Evolutionary conservation across 92 coral and sea anemone genomes (phyloP).

Genomic region (Meandrina meandrites): DNA sequence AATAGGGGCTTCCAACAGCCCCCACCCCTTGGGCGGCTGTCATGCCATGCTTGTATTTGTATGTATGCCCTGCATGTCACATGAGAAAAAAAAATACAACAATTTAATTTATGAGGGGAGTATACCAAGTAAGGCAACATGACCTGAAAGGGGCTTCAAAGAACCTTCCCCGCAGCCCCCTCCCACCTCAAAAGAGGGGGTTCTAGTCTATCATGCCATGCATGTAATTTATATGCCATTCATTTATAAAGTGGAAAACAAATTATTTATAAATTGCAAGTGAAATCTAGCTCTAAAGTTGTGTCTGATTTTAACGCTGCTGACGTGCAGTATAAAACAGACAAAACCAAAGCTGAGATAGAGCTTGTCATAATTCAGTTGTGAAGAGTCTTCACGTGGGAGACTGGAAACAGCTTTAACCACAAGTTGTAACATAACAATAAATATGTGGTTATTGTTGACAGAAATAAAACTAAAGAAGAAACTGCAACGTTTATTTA

Average conservation of each 20-base stretch:
- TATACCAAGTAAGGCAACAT: background rate
- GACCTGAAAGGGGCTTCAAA: background rate
- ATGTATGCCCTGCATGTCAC: background rate
- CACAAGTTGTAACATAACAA: background rate
- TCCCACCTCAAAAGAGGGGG: background rate
- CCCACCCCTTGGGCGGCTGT: too few species aligned
- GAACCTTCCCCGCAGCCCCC: background rate
- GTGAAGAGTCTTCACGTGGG: background rate
- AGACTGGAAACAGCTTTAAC: background rate
- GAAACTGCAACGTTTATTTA: background rate
- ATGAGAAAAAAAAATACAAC: too few species aligned
- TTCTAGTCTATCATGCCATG: background rate
- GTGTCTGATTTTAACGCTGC: background rate
- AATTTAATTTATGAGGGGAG: too few species aligned
- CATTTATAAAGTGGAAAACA: background rate
- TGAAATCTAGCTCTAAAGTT: background rate
- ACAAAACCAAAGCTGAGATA: background rate
- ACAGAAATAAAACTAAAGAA: background rate
- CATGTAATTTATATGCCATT: background rate
- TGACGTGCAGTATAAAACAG: background rate
- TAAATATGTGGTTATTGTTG: background rate
- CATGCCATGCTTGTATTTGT: background rate
- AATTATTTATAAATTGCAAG: background rate
- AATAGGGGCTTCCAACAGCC: too few species aligned
- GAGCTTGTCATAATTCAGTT: background rate